These are phyloP conservation scores for Anguilla japonica DNA, from an alignment of 2,113 vertebrate genomes.

Conservation along the genomic window DNA sequence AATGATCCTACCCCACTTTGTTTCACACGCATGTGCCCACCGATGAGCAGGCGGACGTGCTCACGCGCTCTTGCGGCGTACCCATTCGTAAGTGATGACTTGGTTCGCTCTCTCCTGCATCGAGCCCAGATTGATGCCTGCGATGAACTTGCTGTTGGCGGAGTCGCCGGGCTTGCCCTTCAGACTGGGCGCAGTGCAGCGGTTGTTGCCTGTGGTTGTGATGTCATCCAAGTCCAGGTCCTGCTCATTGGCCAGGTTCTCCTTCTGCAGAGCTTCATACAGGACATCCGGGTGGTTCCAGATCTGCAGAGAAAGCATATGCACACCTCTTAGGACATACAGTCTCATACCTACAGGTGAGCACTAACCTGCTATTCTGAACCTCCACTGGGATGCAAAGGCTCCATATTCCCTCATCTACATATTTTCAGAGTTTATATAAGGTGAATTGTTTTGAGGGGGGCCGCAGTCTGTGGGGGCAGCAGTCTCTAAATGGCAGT, in stretches of 20 bases:
- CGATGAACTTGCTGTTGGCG: conserved; percentile 83
- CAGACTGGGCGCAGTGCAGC: conserved; percentile 76
- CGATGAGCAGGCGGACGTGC: too few relatives aligned
- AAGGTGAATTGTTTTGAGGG: too few relatives aligned
- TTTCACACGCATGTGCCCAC: not conserved
- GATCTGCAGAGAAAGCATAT: conserved; percentile 71
- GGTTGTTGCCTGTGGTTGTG: conserved; percentile 76
- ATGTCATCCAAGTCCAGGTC: conserved; percentile 96
- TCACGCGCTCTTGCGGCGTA: conserved; percentile 58
- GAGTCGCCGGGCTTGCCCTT: conserved; percentile 83
- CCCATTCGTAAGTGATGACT: conserved; percentile 98
- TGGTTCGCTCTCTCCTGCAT: conserved; percentile 93
- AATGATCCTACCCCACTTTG: not conserved
- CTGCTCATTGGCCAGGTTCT: conserved; percentile 91
- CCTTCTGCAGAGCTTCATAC: conserved; percentile 93
- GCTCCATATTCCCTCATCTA: not conserved
- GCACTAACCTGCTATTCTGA: not conserved
- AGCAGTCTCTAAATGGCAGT: too few relatives aligned
- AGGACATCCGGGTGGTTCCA: conserved; percentile 99
- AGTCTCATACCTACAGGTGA: not conserved
- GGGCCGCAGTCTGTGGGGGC: too few relatives aligned
- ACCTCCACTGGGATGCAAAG: not conserved
- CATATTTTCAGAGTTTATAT: too few relatives aligned
- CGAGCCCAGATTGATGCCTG: conserved; percentile 77
- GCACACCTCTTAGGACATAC: not conserved